Base-by-base conservation (phyloP, 2,113 vertebrate genomes). In the Climacteris rufus region DNA sequence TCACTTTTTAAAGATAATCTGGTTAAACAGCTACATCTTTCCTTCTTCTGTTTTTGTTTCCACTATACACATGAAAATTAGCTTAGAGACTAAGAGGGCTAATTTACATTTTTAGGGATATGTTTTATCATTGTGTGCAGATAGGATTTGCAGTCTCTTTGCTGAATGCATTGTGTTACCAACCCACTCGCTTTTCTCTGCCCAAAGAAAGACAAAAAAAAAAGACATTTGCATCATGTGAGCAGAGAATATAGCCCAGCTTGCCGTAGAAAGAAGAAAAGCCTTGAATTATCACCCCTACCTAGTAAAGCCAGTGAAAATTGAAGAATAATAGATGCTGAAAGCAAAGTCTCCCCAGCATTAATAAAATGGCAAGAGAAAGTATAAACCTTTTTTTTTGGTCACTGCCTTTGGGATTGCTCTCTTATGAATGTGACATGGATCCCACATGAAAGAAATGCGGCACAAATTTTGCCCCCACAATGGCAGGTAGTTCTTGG, bases 1-100 rank as follows among this genome's bases (percentile, higher is more conserved):
- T 95, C 94, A 90, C 80, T 90, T 80, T 70, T 94, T 78, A 35
- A 70, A 95, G 92, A 96, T 95, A 95, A 97, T 96, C 94, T 97
- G 92, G 75, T 96, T 94, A 94, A 96, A 95, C 93, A 95, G 96
- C 94, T 96, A 95, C 85, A 93, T 96, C 90, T 91, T 94, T 60
- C 60, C 69, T 77, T 80, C 93, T 92, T 90, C 59, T 45, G 83
- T 31, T 94, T 93, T 96, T 97, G 96, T 94, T 91, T 94, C 92
- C 64, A 93, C 68, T 22, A 93, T 88, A 94, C 92, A 95, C 76
- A 92, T 94, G 91, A 97, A 97, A 97, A 97, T 96, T 80, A 96
- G 94, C 92, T 93, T 90, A 74, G 92, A 93, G 92, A 85, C 87
- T 80, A 77, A 88, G 79, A 76, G 5, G 64, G 66, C 90, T 96